Base-by-base conservation (phyloP, 2,888 invertebrate species). In the Strigamia transsilvanica region DNA sequence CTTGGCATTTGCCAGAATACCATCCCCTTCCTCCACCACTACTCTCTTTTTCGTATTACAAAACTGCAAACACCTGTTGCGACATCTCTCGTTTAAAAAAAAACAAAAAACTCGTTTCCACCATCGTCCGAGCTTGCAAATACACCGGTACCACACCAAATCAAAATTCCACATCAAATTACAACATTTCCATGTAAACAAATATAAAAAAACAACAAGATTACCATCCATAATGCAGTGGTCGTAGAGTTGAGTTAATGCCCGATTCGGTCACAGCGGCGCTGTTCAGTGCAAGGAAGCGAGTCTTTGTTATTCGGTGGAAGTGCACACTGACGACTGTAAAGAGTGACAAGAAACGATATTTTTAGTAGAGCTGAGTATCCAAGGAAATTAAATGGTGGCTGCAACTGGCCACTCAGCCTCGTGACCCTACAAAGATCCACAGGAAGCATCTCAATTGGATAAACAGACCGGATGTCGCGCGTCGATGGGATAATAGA, bases 401-500 rank as follows among this genome's bases (percentile, higher is more conserved):
- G 3, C 51, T 12, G 51, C 51, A 51, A 51, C 51, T 51, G 15
- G 51, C 51, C 51, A 51, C 51, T 51, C 51, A 51, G n/a, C 51
- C 51, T n/a, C 51, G 51, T 51, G 51, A 51, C 51, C 51, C 51
- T 9, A 51, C 51, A 51, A 51, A 34, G 51, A 51, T 51, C 51
- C 51, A 51, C 51, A 51, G 51, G 51, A 51, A 51, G 51, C 51
- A 12, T 51, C 51, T 51, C 51, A 51, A 51, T 51, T 51, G 51
- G 51, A 51, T 51, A 51, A 51, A 51, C 51, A 12, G 3, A 51
- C 51, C 51, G 51, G 51, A 51, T 51, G 51, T 51, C 51, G 51
- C 51, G 51, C 51, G 51, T 51, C 51, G 51, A 51, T 51, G 51
- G 51, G 51, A 51, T 51, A 51, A 51, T 51, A 51, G 51, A 51